A percentile compares a stretch with the other conserved stretches of the same genome.
Evolutionary conservation across 2,888 invertebrate genomes (phyloP).

Genomic region (Hyles lineata): DNA sequence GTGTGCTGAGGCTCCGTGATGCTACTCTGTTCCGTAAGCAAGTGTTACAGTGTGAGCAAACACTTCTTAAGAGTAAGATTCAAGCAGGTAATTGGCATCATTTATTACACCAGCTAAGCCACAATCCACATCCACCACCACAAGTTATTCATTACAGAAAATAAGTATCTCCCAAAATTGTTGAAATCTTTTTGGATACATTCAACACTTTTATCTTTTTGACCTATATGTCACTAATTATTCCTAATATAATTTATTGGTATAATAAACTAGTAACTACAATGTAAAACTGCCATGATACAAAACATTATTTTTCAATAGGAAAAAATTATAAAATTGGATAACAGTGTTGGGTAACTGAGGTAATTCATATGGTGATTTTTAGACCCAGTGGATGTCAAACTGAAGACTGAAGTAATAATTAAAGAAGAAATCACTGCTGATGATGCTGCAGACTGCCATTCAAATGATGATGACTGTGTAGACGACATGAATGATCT

Average conservation of each 20-base stretch:
- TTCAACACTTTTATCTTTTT: no score
- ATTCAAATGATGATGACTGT: slow-evolving; percentile 16
- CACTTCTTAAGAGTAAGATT: slow-evolving; percentile 51
- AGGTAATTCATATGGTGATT: neutral
- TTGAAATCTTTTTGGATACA: no score
- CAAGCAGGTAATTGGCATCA: slow-evolving; percentile 41
- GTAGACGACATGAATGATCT: slow-evolving; percentile 29
- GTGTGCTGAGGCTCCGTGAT: slow-evolving; percentile 62
- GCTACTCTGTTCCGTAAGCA: slow-evolving; percentile 58
- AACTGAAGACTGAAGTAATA: slow-evolving; percentile 43
- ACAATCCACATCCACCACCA: no score
- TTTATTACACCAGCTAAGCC: neutral
- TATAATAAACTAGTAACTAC: no score
- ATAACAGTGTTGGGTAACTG: neutral
- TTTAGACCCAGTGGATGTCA: slow-evolving; percentile 28
- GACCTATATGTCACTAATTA: no score
- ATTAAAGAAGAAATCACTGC: slow-evolving; percentile 39
- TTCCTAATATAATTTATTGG: no score
- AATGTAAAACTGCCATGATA: no score
- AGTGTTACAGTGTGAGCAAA: slow-evolving; percentile 61
- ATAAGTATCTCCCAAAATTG: no score
- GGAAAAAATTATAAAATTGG: no score
- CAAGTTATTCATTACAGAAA: no score
- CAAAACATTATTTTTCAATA: no score
- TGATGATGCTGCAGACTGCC: neutral